These are phyloP conservation scores for Slavum lentiscoides DNA, from an alignment of 2,888 invertebrate genomes.

Conservation along the genomic window DNA sequence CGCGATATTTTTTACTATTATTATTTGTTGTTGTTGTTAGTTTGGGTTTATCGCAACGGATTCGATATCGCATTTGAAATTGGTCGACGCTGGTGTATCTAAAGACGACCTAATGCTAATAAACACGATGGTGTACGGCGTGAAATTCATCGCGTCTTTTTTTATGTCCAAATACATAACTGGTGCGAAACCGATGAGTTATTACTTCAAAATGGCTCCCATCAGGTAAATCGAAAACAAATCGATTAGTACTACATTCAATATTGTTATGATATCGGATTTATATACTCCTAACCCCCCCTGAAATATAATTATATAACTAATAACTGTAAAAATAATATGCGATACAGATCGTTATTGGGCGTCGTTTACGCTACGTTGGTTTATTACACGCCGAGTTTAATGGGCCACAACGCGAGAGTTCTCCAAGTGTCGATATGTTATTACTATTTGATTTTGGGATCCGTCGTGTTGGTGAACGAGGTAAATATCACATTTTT, in stretches of 20 bases:
- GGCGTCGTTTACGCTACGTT: constrained; percentile 80
- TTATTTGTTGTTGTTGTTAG: too few species aligned
- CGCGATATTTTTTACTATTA: too few species aligned
- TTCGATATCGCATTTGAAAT: constrained; percentile 88
- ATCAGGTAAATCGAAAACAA: constrained; percentile 63
- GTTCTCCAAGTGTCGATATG: constrained; percentile 67
- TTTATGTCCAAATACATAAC: constrained; percentile 80
- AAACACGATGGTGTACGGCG: constrained; percentile 88
- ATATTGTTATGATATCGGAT: too few species aligned
- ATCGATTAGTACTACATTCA: not conserved
- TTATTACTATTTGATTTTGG: constrained; percentile 72
- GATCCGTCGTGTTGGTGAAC: constrained; percentile 81
- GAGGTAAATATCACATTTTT: constrained; percentile 67
- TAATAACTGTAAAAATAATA: too few species aligned
- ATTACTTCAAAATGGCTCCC: constrained; percentile 87
- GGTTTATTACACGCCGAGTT: constrained; percentile 80
- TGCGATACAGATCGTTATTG: constrained; percentile 76
- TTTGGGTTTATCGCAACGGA: constrained; percentile 94
- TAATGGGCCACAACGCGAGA: constrained; percentile 66
- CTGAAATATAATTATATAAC: too few species aligned
- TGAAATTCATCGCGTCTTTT: constrained; percentile 90
- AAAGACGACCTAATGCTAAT: constrained; percentile 91
- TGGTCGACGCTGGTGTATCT: constrained; percentile 94
- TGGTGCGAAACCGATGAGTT: constrained; percentile 84
- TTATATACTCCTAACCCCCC: too few species aligned